Evolutionary conservation across 1,140 invertebrate genomes (phyloP), one percentile per base, ranked within the genome.

Genomic region (Euwallacea fornicatus): DNA sequence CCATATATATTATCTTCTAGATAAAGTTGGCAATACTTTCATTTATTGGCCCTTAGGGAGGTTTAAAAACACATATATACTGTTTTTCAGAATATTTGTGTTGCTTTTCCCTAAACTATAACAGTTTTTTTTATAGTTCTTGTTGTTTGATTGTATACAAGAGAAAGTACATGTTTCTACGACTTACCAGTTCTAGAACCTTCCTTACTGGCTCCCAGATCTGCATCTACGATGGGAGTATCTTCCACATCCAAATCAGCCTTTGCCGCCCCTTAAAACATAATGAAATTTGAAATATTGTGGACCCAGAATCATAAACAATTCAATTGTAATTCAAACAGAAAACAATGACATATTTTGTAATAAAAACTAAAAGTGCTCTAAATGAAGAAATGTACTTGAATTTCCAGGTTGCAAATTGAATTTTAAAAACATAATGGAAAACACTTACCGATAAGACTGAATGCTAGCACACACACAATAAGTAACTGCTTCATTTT

Each of bases 171-270:
- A 4, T 33, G 21, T 33, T n/a, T n/a, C n/a, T n/a, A n/a, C n/a
- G 21, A 66, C 70, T 80, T 83, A 93, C 92, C 92, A 84, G 94
- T 96, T 83, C 90, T 86, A 10, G 92, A 94, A 67, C 86, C 93
- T 82, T 95, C 93, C 75, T 89, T 86, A 69, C 89, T 92, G 42
- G 90, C 87, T 6, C 93, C 93, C 55, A 95, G 81, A 82, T 95
- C 90, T 47, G 85, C 77, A 53, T 94, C 91, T 21, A 95, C 88
- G 13, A 79, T 85, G 76, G 84, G 83, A 6, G 81, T 81, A 9
- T 81, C 84, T 63, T 80, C 83, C 65, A 84, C 82, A 72, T 84
- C 61, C 33, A 71, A 75, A 71, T 77, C 76, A 11, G 71, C 77
- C 50, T 58, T 69, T 73, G 74, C 71, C 60, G 62, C 43, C 63